These are phyloP conservation scores for Drosophila percnosoma DNA, from an alignment of 2,888 invertebrate species.

Conservation along the genomic window DNA sequence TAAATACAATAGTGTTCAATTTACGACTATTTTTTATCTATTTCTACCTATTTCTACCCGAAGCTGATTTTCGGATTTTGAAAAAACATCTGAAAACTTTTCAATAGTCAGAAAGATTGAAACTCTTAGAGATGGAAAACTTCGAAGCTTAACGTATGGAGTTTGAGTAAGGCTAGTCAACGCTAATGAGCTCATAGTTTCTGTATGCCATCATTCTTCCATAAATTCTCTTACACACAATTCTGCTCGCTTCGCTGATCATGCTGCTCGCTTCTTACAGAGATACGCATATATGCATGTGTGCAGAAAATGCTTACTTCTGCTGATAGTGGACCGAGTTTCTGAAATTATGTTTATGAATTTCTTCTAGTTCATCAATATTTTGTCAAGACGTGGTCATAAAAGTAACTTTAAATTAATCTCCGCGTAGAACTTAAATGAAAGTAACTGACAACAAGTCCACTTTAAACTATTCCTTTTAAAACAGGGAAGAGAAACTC, in stretches of 20 bases:
- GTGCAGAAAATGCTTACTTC: not conserved
- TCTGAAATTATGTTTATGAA: not conserved
- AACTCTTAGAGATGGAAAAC: not conserved
- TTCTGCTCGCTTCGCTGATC: constrained; percentile 1
- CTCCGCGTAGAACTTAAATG: not conserved
- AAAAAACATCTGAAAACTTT: not conserved
- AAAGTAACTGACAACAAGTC: not conserved
- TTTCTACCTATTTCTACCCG: fast-evolving
- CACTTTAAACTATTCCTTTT: not conserved
- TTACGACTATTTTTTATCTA: too few species aligned
- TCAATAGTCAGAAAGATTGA: fast-evolving
- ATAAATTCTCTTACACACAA: not conserved
- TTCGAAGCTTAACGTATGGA: not conserved
- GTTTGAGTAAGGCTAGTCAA: not conserved
- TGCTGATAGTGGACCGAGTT: not conserved
- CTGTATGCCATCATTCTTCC: not conserved
- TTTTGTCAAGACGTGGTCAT: not conserved
- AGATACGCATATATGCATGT: not conserved
- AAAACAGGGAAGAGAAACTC: too few species aligned
- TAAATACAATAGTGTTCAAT: not conserved
- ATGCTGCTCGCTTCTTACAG: not conserved
- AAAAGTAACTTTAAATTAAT: not conserved
- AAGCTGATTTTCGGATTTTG: not conserved
- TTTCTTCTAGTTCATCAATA: not conserved
- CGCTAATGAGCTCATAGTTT: not conserved